phyloP scores from a whole-genome alignment of 2,888 invertebrate genomes.

The Hirtodrosophila alboralis region DNA sequence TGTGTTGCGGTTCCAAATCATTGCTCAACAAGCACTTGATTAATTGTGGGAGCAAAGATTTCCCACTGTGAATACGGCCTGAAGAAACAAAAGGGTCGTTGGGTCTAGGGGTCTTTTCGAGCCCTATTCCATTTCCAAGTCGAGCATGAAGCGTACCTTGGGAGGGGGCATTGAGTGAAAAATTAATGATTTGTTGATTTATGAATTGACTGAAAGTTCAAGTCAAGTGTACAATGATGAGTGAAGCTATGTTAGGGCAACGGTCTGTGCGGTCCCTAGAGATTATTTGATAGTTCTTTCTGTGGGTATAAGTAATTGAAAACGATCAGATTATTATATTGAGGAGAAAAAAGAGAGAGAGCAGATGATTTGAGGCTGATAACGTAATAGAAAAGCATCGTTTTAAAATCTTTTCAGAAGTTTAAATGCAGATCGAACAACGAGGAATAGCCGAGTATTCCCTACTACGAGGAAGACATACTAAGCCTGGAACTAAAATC shows the following conservation, averaged over 20 bases:
- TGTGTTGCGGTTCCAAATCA: constrained; percentile 70
- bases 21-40: constrained; percentile 70
- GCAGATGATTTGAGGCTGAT: constrained; percentile 7
- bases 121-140: constrained; percentile 38
- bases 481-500: no score
- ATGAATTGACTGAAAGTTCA: constrained; percentile 80
- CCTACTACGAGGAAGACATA: no score
- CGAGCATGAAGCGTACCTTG: constrained; percentile 26
- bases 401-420: constrained; percentile 4
- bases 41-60: constrained; percentile 82
- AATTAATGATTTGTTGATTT: constrained; percentile 83
- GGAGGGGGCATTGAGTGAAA: constrained; percentile 49
- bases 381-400: not conserved
- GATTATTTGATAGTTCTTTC: constrained; percentile 26
- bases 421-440: not conserved
- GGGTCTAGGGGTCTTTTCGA: constrained; percentile 18
- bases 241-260: constrained; percentile 15
- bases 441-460: no score
- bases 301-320: constrained; percentile 26
- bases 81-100: constrained; percentile 32
- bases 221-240: constrained; percentile 80
- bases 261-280: constrained; percentile 59
- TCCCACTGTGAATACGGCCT: constrained; percentile 70
- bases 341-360: constrained; percentile 11
- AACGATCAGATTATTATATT: constrained; percentile 26